Percentiles rank a stretch among this genome's conserved stretches.
These are phyloP conservation scores for Podargus strigoides DNA, from an alignment of 2,797 vertebrate species.

Conservation along the genomic window DNA sequence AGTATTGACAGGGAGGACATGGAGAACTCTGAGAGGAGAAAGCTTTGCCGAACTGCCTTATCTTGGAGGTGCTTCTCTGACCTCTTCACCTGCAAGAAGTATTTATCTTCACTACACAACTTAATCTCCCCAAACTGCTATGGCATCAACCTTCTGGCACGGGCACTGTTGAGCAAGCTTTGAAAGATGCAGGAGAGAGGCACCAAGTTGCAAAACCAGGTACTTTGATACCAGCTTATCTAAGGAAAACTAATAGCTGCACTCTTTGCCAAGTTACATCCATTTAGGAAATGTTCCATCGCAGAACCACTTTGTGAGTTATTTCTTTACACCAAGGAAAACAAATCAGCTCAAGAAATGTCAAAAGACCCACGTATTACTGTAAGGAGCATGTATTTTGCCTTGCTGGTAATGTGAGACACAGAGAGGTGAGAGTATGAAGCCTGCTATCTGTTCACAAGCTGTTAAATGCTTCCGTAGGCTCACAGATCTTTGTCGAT, in stretches of 20 bases:
- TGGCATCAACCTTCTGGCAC: neutral
- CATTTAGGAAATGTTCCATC: neutral
- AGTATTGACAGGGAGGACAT: neutral
- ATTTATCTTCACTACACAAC: neutral
- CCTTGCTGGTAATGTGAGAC: neutral
- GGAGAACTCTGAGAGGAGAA: neutral
- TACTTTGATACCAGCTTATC: constrained; percentile 2
- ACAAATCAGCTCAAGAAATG: neutral
- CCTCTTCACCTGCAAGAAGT: neutral
- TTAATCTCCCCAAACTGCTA: neutral
- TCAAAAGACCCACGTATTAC: neutral
- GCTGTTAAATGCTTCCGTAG: neutral
- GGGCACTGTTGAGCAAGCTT: neutral
- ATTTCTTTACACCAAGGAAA: neutral
- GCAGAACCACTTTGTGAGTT: neutral
- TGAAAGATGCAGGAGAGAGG: neutral
- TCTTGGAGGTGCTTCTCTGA: neutral
- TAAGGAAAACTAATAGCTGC: neutral
- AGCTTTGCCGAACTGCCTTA: neutral
- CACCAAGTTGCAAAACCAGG: neutral
- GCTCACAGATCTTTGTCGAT: neutral
- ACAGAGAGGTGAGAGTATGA: neutral
- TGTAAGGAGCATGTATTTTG: neutral
- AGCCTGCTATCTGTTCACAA: neutral
- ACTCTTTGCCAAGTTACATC: neutral